Percentiles rank a stretch among this genome's conserved stretches.
phyloP scores from a whole-genome alignment of 2,113 vertebrate species.

The Crypturellus undulatus region DNA sequence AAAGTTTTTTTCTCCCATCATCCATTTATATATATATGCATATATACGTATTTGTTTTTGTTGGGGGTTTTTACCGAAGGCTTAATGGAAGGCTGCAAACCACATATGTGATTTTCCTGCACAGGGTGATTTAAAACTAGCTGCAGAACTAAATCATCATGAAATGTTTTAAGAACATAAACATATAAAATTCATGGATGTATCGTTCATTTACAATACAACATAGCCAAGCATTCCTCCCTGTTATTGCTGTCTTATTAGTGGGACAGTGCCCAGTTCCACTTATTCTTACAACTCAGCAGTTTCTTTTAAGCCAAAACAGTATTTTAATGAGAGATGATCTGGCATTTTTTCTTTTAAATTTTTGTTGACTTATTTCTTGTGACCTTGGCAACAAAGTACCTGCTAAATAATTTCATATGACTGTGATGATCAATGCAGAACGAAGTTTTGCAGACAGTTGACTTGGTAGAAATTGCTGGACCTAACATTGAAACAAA shows the following conservation, averaged over 20 bases:
- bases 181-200: neutral
- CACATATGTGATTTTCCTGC: neutral
- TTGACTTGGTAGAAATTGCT: slow-evolving; percentile 22
- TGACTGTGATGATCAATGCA: slow-evolving; percentile 1
- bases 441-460: slow-evolving; percentile 27
- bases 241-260: slow-evolving; percentile 48
- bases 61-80: neutral
- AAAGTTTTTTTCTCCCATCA: neutral
- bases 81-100: neutral
- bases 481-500: slow-evolving; percentile 28
- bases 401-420: slow-evolving; percentile 47
- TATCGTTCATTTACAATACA: slow-evolving; percentile 14
- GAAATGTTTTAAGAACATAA: neutral
- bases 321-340: slow-evolving; percentile 33
- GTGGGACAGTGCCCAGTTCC: slow-evolving; percentile 35
- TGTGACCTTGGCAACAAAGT: slow-evolving; percentile 51
- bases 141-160: neutral
- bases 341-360: neutral
- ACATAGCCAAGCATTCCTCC: slow-evolving; percentile 30
- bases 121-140: neutral
- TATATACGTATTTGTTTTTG: neutral
- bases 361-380: slow-evolving; percentile 47
- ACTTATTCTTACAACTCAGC: slow-evolving; percentile 49
- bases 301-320: slow-evolving; percentile 38
- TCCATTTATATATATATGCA: neutral